Evolutionary conservation across 2,113 vertebrate species (phyloP), one percentile per base, ranked within the genome.

Genomic region (Fregata magnificens): DNA sequence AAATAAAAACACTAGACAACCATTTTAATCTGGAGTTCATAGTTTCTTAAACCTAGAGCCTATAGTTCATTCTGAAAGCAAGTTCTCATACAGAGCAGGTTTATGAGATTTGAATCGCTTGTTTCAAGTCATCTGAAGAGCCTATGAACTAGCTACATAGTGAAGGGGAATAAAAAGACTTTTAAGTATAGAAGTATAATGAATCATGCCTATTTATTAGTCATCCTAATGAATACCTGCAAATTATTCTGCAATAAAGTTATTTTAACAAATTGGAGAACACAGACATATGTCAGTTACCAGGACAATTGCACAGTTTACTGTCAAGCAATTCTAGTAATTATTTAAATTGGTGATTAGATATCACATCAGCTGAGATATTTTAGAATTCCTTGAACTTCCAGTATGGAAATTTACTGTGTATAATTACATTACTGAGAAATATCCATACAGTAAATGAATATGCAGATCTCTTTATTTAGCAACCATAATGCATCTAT

Each of bases 151-250:
- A 89, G 53, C 58, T 87, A 65, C 21, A 58, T 6, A 56, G 52
- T 74, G 50, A 95, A 93, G 53, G 34, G 21, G 80, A 91, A 86
- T 44, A 63, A 81, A 86, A 81, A 67, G 61, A 78, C 74, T 90
- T 73, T 65, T 20, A 92, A 86, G 34, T 25, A 59, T 2, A 66
- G 69, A 81, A 50, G 36, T 40, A 91, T 72, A 90, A 88, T 86
- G 83, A 93, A 86, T 97, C 93, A 88, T 47, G 69, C 61, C 66
- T 90, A 61, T 81, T 93, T 96, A 79, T 95, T 94, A 96, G 90
- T 96, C 95, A 96, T 72, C 84, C 93, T 84, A 90, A 85, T 82
- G 70, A 96, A 85, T 69, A 94, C 84, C 77, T 94, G 70, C 49
- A 69, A 95, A 89, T 85, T 84, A 82, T 85, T 88, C 88, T 72